Conservation (phyloP, 2,888 invertebrate species). For the Noctua janthe region DNA sequence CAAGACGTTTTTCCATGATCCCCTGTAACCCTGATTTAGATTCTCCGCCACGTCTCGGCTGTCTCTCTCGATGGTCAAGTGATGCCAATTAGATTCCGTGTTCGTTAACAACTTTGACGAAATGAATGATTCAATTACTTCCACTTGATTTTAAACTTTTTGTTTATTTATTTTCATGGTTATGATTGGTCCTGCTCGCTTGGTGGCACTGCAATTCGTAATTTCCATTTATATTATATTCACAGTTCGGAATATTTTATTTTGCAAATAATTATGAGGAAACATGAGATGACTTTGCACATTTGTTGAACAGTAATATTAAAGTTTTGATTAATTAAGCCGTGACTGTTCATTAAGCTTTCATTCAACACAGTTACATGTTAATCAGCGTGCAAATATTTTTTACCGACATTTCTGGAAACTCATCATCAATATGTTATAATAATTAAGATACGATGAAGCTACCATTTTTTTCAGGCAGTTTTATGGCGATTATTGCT, state of each 20-base stretch:
- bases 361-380: not conserved
- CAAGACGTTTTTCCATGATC: constrained; percentile 66
- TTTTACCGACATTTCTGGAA: not conserved
- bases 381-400: not conserved
- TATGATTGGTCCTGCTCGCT: not conserved
- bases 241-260: constrained; percentile 20
- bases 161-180: constrained; percentile 19
- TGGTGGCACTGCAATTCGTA: not conserved
- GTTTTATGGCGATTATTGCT: not conserved
- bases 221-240: constrained; percentile 49
- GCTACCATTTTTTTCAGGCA: not conserved
- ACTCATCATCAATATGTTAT: not conserved
- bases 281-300: constrained; percentile 38
- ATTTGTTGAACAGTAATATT: constrained; percentile 28
- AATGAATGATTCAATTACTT: constrained; percentile 62
- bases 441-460: not conserved
- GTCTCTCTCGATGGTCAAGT: constrained; percentile 69
- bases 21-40: constrained; percentile 63
- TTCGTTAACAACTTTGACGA: constrained; percentile 66
- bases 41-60: constrained; percentile 61
- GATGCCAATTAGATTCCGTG: constrained; percentile 66
- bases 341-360: constrained; percentile 24
- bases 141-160: constrained; percentile 53
- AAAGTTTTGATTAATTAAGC: constrained; percentile 32
- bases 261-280: constrained; percentile 36